Percentiles rank a stretch among this genome's conserved stretches.
Evolutionary conservation across 1,140 invertebrate species (phyloP).

Genomic region (Acromyrmex charruanus): DNA sequence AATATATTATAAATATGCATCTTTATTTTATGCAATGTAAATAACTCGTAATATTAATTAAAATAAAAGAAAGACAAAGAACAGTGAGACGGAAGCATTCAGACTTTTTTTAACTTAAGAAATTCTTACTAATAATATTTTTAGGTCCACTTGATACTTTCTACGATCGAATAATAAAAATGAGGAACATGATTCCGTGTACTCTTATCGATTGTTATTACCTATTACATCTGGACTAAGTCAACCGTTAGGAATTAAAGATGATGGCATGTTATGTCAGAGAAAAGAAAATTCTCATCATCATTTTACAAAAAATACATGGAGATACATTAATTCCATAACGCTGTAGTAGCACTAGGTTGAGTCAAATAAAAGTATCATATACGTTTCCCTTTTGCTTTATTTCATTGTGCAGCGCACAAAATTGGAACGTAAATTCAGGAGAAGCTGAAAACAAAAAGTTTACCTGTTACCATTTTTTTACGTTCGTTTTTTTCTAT

Average conservation of each 20-base stretch:
- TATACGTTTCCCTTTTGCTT: not conserved
- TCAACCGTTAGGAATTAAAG: constrained; percentile 28
- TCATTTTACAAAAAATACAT: not conserved
- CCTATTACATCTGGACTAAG: not conserved
- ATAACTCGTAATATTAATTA: not conserved
- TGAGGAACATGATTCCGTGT: not conserved
- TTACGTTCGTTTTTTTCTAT: constrained; percentile 26
- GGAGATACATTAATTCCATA: constrained; percentile 52
- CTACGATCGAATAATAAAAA: constrained; percentile 3
- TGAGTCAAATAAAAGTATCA: constrained; percentile 23
- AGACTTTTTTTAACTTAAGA: not conserved
- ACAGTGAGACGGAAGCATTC: not conserved
- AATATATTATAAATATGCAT: not conserved
- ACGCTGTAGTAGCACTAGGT: constrained; percentile 15
- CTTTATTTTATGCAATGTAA: not conserved
- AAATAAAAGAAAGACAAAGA: not conserved
- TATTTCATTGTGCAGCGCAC: constrained; percentile 37
- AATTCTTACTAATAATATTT: not conserved
- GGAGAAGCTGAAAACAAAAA: constrained; percentile 22
- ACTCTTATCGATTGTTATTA: constrained; percentile 3
- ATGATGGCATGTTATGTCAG: not conserved
- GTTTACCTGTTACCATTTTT: constrained; percentile 38
- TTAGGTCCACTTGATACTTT: not conserved
- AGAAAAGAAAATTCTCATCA: not conserved
- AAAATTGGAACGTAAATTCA: constrained; percentile 57